Evolutionary conservation across 1,140 invertebrate genomes (phyloP), one percentile per base, ranked within the genome.

Genomic region (Sarcophaga peregrina): DNA sequence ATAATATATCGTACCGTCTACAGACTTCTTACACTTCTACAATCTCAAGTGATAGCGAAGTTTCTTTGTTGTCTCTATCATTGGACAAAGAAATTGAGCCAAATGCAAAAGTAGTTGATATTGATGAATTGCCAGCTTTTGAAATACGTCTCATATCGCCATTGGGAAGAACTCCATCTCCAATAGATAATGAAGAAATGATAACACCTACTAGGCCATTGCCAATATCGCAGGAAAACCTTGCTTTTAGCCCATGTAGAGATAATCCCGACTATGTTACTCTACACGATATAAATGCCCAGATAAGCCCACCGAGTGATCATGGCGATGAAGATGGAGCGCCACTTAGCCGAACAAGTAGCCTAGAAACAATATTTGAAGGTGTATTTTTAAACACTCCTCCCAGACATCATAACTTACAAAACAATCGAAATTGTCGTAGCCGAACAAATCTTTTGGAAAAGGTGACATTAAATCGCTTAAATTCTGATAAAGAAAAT

Each of bases 321-420:
- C 82, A 81, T 13, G 48, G 75, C 86, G 82, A 25, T 13, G 47
- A 78, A 25, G 47, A 78, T 20, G 58, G 72, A 75, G 9, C 78
- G 15, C 74, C n/a, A 25, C 8, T 82, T 0, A 87, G 82, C 48
- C 83, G 75, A 46, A 84, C 78, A 72, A 88, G 85, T 75, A 90
- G 84, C 20, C 78, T 90, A 25, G 89, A 90, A 54, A 90, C 89
- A 45, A 90, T 90, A 48, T 90, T 88, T 76, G 89, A 90, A 82
- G 89, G 87, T 8, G 86, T 90, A 3, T 90, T 90, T n/a, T 82
- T 90, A 8, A 83, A 89, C 17, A 90, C 89, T 1, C 89, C 89
- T 17, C 87, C 89, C 7, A 81, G 82, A 5, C 52, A 58, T 75
- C 47, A 5, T 20, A 76, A 62, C 37, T 46, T 10, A 11, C 73